These are phyloP conservation scores for Hirudinaria manillensis DNA, from an alignment of 2,888 invertebrate species.

Conservation along the genomic window DNA sequence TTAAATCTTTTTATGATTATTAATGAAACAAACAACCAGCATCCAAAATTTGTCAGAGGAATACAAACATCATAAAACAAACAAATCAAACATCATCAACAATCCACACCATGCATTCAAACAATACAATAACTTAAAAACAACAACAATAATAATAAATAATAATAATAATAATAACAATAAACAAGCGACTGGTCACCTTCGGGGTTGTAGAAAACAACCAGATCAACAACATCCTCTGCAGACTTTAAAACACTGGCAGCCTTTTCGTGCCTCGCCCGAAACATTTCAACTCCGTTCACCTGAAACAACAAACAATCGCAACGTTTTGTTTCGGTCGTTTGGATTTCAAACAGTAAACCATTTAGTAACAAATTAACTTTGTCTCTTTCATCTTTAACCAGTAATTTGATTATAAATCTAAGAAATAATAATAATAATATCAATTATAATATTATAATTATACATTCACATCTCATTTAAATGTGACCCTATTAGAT, in stretches of 20 bases:
- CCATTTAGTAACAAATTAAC: too few relatives aligned
- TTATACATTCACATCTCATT: too few relatives aligned
- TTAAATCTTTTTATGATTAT: too few relatives aligned
- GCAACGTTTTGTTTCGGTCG: too few relatives aligned
- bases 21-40: too few relatives aligned
- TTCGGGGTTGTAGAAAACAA: constrained; percentile 90
- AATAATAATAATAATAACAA: not conserved
- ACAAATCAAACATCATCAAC: not conserved
- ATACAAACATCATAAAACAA: not conserved
- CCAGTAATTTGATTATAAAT: not conserved
- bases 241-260: constrained; percentile 72
- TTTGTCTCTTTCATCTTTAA: not conserved
- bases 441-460: too few relatives aligned
- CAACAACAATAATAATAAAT: too few relatives aligned
- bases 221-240: constrained; percentile 84
- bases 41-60: too few relatives aligned
- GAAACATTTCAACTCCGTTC: constrained; percentile 80
- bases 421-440: not conserved
- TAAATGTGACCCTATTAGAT: too few relatives aligned
- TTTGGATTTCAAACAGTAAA: too few relatives aligned
- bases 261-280: constrained; percentile 93
- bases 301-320: constrained; percentile 52
- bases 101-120: too few relatives aligned
- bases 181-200: constrained; percentile 45
- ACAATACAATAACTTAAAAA: too few relatives aligned